Evolutionary conservation across 23 tunicate species (phyloP).

Genomic region (Ascidia mentula): DNA sequence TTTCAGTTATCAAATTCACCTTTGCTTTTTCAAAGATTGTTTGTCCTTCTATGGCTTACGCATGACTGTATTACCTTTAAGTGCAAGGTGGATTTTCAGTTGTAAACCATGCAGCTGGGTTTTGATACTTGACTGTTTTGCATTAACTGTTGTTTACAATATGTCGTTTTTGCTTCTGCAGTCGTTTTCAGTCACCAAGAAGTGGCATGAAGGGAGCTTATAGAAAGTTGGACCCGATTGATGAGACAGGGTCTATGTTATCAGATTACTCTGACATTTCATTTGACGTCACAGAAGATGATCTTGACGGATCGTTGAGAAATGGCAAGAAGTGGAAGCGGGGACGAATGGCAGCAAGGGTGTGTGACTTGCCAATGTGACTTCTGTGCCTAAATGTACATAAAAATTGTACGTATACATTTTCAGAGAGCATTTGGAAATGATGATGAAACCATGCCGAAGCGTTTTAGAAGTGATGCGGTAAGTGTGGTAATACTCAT

Average conservation of each 20-base stretch:
- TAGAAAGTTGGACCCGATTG: conserved; percentile 68
- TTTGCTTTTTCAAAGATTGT: no score
- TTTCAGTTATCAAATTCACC: no score
- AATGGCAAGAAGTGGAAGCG: conserved; percentile 77
- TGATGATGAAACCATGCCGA: conserved; percentile 63
- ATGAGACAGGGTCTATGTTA: conserved; percentile 85
- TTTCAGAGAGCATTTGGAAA: conserved; percentile 46
- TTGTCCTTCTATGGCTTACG: no score
- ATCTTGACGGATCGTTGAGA: conserved; percentile 68
- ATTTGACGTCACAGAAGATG: conserved; percentile 88
- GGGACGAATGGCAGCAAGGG: conserved; percentile 38
- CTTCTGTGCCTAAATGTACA: neutral
- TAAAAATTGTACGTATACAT: neutral
- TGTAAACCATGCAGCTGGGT: no score
- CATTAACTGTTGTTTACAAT: neutral
- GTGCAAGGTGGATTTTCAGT: no score
- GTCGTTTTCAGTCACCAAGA: conserved; percentile 57
- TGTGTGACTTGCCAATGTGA: neutral
- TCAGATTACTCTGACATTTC: conserved; percentile 88
- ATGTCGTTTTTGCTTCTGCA: neutral
- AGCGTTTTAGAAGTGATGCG: conserved; percentile 44
- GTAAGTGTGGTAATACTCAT: conserved; percentile 36
- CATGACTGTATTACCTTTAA: no score
- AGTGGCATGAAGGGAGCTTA: conserved; percentile 34
- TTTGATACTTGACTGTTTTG: no score